Evolutionary conservation across 2,797 vertebrate species (phyloP).

Genomic region (Sebastes nivosus): DNA sequence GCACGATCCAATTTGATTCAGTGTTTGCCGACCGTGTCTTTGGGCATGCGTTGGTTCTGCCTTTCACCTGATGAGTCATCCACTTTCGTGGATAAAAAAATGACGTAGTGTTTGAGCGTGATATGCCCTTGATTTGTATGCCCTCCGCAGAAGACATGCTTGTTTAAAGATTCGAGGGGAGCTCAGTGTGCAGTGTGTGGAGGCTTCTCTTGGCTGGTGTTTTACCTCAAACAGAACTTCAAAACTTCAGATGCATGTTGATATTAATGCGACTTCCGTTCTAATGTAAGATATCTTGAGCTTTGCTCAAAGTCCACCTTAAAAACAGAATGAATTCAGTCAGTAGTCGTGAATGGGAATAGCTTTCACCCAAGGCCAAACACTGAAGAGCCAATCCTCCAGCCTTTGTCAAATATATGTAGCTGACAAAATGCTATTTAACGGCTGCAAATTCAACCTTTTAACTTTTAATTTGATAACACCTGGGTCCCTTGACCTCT

Average conservation of each 20-base stretch:
- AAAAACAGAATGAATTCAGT: background rate
- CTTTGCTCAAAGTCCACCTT: background rate
- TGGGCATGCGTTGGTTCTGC: background rate
- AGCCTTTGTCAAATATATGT: background rate
- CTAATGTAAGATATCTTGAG: background rate
- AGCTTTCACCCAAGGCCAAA: constrained; percentile 13
- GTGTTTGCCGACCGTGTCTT: constrained; percentile 36
- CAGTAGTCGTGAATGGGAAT: background rate
- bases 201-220: background rate
- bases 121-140: constrained; percentile 5
- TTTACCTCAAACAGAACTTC: background rate
- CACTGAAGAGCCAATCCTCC: background rate
- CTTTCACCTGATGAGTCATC: constrained; percentile 49
- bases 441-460: background rate
- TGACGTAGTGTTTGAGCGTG: background rate
- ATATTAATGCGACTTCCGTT: background rate
- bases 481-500: background rate
- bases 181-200: background rate
- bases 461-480: background rate
- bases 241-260: background rate
- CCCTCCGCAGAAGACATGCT: background rate
- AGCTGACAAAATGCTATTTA: background rate
- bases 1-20: constrained; percentile 39
- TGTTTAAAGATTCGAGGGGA: background rate
- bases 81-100: background rate